These are phyloP conservation scores for Graphium colonna DNA, from an alignment of 2,888 invertebrate species.

Conservation along the genomic window DNA sequence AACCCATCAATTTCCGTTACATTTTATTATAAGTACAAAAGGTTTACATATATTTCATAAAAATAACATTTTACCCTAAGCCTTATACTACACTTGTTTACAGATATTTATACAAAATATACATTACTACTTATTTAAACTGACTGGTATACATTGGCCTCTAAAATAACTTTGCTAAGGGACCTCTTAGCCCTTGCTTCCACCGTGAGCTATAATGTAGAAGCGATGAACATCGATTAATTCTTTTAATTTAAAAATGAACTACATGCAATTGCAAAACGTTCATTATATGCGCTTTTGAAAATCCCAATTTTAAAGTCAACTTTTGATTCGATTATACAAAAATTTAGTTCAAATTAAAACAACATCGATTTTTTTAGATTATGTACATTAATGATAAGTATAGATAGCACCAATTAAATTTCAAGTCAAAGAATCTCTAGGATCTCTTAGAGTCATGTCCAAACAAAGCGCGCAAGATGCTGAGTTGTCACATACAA, in stretches of 20 bases:
- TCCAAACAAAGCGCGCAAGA: too few relatives aligned
- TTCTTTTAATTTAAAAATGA: not conserved
- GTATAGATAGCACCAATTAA: too few relatives aligned
- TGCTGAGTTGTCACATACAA: too few relatives aligned
- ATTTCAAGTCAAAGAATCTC: too few relatives aligned
- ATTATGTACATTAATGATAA: too few relatives aligned
- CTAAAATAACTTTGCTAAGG: constrained; percentile 24
- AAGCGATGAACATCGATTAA: constrained; percentile 7
- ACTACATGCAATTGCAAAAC: too few relatives aligned
- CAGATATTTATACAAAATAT: constrained; percentile 30
- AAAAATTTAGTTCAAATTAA: too few relatives aligned
- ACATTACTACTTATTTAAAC: constrained; percentile 34
- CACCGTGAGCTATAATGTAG: constrained; percentile 50
- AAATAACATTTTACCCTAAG: constrained; percentile 6
- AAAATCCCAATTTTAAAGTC: too few relatives aligned
- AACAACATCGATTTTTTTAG: too few relatives aligned
- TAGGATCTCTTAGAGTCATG: too few relatives aligned
- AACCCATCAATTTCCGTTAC: constrained; percentile 5
- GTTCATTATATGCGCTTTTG: too few relatives aligned
- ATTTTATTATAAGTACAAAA: constrained; percentile 23
- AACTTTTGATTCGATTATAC: too few relatives aligned
- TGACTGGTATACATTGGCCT: constrained; percentile 62
- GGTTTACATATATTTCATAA: constrained; percentile 9
- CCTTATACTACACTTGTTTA: constrained; percentile 12
- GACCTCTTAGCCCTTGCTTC: constrained; percentile 31